Evolutionary conservation across 2,797 vertebrate genomes (phyloP).

Genomic region (Karalla daura): DNA sequence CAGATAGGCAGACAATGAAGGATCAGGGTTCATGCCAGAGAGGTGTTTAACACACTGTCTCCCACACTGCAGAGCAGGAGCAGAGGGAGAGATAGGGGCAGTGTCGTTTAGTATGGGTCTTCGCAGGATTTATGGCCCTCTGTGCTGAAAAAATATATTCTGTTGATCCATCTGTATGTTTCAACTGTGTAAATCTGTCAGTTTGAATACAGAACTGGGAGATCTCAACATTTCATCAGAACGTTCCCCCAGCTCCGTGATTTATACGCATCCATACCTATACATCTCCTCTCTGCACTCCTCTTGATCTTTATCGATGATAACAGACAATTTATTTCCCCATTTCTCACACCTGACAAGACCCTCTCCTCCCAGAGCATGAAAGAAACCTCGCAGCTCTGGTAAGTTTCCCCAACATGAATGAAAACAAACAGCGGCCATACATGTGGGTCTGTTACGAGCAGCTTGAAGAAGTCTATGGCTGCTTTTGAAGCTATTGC

Average conservation of each 20-base stretch:
- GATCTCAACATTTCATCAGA: slow-evolving; percentile 21
- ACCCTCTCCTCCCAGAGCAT: slow-evolving; percentile 37
- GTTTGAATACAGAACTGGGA: slow-evolving; percentile 8
- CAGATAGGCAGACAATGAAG: slow-evolving; percentile 71
- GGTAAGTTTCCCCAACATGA: slow-evolving; percentile 19
- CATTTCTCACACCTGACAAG: slow-evolving; percentile 49
- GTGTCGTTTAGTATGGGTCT: not conserved
- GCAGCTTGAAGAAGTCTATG: not conserved
- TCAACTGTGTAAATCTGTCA: slow-evolving; percentile 41
- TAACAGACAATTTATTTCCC: slow-evolving; percentile 51
- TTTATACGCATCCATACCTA: slow-evolving; percentile 40
- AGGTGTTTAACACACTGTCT: slow-evolving; percentile 57
- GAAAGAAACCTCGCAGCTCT: slow-evolving; percentile 46
- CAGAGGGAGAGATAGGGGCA: slow-evolving; percentile 3
- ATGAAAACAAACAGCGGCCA: slow-evolving; percentile 48
- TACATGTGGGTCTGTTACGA: slow-evolving; percentile 24
- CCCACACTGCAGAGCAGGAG: slow-evolving; percentile 25
- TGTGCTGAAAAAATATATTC: slow-evolving; percentile 14
- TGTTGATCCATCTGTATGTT: slow-evolving; percentile 31
- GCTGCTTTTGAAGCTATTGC: not conserved
- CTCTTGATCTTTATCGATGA: slow-evolving; percentile 47
- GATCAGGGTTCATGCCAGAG: slow-evolving; percentile 62
- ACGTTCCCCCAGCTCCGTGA: slow-evolving; percentile 40
- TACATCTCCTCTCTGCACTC: slow-evolving; percentile 36
- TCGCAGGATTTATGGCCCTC: slow-evolving; percentile 19